Percentiles rank a stretch among this genome's conserved stretches.
Conservation (phyloP, 2,113 vertebrate genomes). For the Microcebus lehilahytsara region DNA sequence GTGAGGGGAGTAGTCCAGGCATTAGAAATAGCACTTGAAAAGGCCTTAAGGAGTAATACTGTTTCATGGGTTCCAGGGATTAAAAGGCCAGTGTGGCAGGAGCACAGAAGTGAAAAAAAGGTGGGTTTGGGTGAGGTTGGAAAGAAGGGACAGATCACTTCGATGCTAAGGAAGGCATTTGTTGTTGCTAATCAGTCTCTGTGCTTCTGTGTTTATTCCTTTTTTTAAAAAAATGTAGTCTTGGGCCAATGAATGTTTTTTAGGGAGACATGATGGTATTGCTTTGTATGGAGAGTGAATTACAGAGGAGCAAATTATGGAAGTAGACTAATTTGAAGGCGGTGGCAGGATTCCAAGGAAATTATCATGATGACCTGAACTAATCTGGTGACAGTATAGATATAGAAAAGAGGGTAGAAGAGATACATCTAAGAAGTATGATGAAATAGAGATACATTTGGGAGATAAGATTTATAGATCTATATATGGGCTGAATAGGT, state of each 20-base stretch:
- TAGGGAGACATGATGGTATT: not conserved
- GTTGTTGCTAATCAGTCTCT: not conserved
- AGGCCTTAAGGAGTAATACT: not conserved
- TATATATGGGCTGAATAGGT: not conserved
- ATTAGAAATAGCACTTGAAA: not conserved
- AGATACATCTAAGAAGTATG: not conserved
- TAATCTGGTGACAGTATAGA: not conserved
- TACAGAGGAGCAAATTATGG: not conserved
- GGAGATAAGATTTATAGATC: not conserved
- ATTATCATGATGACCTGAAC: not conserved
- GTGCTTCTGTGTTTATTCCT: not conserved
- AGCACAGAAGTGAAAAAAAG: not conserved
- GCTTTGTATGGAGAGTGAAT: not conserved
- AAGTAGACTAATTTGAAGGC: not conserved
- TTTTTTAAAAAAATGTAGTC: not conserved
- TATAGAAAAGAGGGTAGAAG: not conserved
- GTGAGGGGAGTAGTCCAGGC: not conserved
- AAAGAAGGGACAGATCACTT: not conserved
- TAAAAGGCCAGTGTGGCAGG: not conserved
- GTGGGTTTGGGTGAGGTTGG: not conserved
- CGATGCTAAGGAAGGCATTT: not conserved
- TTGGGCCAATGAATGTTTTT: not conserved
- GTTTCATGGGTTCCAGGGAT: not conserved
- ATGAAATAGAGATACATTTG: not conserved
- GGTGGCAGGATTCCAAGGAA: not conserved